Base-by-base conservation (phyloP, 2,113 vertebrate genomes). In the Malaclemys terrapin region DNA sequence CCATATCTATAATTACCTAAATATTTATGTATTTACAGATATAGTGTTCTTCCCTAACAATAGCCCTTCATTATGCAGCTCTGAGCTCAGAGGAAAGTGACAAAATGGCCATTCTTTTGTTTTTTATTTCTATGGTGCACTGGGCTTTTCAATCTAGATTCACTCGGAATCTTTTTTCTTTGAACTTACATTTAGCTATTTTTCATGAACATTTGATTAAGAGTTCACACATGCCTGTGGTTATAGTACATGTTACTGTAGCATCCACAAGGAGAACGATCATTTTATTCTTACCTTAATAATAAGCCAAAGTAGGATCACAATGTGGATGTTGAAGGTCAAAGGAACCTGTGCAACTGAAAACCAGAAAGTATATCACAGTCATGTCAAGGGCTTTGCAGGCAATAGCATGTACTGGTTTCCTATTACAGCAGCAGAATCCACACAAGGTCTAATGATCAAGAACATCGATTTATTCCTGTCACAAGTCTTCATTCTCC, bases 391-490 rank as follows among this genome's bases (percentile, higher is more conserved):
- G 88, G 52, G 38, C 91, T 95, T 96, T 91, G 93, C 89, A 96
- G 76, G 42, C 92, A 97, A 96, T 54, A 57, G 3, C 80, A 82
- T 83, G 47, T 91, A 72, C 89, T 50, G 10, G 5, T 89, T 96
- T 96, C 93, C 80, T 79, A 84, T 93, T 94, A 85, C 24, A 96
- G 86, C 29, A 94, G 85, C 78, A 88, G 69, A 95, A 85, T 84
- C 84, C 96, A 62, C 90, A 89, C 89, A 96, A 94, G 75, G 45
- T 90, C 91, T 97, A 92, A 91, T 92, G 84, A 95, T 95, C 95
- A 97, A 96, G 98, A 97, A 4, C 92, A 97, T 96, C 96, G 94
- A 97, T 96, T 97, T 96, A 96, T 97, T 97, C 89, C 87, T 94
- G 93, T 96, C 97, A 90, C 79, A 93, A 86, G 57, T 35, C 16